Conservation (phyloP, 2,113 vertebrate species). For the Mionectes macconnelli region DNA sequence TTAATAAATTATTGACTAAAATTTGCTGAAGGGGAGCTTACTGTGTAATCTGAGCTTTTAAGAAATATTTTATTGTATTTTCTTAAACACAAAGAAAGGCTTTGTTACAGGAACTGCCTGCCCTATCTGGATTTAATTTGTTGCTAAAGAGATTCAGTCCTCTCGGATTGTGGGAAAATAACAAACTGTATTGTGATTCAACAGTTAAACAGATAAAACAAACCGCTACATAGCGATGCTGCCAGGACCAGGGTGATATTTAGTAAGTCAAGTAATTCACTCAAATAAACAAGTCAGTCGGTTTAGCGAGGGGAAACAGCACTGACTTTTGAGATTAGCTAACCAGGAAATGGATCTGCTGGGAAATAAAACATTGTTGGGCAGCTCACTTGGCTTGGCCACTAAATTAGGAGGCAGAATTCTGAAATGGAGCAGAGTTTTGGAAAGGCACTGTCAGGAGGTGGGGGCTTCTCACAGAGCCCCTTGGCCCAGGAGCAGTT, state of each 20-base stretch:
- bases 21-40: background rate
- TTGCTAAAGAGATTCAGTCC: background rate
- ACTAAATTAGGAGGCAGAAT: background rate
- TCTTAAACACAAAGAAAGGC: background rate
- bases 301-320: background rate
- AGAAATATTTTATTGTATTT: background rate
- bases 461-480: fast-evolving
- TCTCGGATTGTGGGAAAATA: background rate
- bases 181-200: background rate
- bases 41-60: background rate
- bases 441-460: background rate
- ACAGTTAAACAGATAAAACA: background rate
- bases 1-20: background rate
- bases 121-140: background rate
- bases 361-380: background rate
- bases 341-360: background rate
- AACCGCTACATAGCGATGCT: background rate
- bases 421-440: background rate
- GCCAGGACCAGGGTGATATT: background rate
- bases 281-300: background rate
- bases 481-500: fast-evolving
- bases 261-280: background rate
- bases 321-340: background rate
- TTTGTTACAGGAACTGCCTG: background rate
- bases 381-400: background rate